Conservation (phyloP, 2,797 vertebrate species). For the Coendou prehensilis region DNA sequence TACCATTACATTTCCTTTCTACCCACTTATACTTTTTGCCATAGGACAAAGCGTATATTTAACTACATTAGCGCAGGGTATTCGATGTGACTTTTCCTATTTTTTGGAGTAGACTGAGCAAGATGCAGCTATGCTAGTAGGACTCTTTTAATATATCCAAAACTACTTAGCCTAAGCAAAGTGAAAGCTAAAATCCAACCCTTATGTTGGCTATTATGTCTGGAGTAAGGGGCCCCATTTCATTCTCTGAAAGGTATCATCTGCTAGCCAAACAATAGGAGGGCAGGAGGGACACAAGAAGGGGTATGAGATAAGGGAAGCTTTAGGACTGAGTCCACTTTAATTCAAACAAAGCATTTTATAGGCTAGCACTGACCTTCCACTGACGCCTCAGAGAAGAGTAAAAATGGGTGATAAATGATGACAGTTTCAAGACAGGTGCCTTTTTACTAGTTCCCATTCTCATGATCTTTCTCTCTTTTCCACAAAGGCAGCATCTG, state of each 20-base stretch:
- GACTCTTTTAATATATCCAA: neutral
- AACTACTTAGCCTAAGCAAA: neutral
- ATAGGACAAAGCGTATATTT: neutral
- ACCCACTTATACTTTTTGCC: neutral
- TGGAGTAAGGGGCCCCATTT: neutral
- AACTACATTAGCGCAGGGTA: neutral
- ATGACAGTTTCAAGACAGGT: neutral
- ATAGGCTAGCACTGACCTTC: neutral
- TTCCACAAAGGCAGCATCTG: neutral
- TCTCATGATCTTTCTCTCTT: neutral
- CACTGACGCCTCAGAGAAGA: neutral
- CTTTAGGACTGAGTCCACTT: neutral
- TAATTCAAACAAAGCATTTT: conserved; percentile 21
- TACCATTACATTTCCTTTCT: conserved; percentile 36
- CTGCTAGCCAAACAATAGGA: neutral
- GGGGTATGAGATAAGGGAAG: neutral
- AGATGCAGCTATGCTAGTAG: neutral
- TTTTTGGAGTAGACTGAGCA: neutral
- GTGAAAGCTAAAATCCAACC: neutral
- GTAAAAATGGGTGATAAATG: neutral
- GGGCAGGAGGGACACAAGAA: neutral
- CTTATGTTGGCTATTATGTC: neutral
- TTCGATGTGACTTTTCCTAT: conserved; percentile 29
- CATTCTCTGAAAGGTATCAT: conserved; percentile 5
- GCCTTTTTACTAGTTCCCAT: neutral